Evolutionary conservation across 92 coral and sea anemone genomes (phyloP), one percentile per base, ranked within the genome.

Genomic region (Palythoa heliodiscus): DNA sequence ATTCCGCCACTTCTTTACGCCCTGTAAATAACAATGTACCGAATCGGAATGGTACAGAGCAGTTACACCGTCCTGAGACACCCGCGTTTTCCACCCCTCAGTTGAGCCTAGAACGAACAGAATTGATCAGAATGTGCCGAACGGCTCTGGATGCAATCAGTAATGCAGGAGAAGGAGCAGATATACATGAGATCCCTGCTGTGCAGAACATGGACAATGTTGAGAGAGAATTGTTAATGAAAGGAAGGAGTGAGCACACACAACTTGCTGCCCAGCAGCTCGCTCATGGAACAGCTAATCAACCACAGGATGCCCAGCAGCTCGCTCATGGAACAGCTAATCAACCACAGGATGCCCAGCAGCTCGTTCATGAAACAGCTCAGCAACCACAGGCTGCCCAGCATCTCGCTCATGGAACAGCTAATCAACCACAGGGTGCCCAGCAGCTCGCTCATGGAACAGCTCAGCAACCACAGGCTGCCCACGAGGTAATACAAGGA

Each of bases 101-200:
- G 50, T 22, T 1, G 1, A 76, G 15, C 43, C 79, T 50, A 48
- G 80, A 52, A 2, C 25, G 23, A 50, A 9, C n/a, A n/a, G 80
- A 75, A 23, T 25, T 75, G n/a, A 14, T 52, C 3, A 14, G 19
- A 23, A 22, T 75, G 20, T 24, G 15, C 20, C 80, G 40, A 57
- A 75, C n/a, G 22, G 80, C 66, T 22, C 48, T 4, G 19, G 47
- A 75, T 23, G 80, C 64, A 1, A 52, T 75, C 17, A 57, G 12
- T 20, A 29, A 24, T 12, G 80, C 80, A 23, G 25, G 20, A 16
- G 80, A 75, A 16, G 80, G 39, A 53, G 80, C 53, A 11, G 43
- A 75, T 76, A 17, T 76, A 52, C 35, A 53, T 76, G 68, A 76
- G 3, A 76, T 76, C 52, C 82, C 82, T 7, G 82, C 66, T 52